phyloP scores from a whole-genome alignment of 2,797 vertebrate species.

The Cynopterus sphinx region DNA sequence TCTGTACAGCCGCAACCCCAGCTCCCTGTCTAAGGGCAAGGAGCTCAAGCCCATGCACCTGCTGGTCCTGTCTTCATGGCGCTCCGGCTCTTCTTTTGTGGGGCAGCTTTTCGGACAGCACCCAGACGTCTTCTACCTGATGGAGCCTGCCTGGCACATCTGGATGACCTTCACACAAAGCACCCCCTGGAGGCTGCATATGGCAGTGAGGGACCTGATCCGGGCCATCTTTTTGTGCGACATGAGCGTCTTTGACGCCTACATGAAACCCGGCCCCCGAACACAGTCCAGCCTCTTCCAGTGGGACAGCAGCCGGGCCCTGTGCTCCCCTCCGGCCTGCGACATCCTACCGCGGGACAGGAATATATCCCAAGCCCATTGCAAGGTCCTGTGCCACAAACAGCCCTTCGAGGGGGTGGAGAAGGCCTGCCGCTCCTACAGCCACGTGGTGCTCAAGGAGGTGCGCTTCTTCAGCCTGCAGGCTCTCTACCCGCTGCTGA shows the following conservation, averaged over 20 bases:
- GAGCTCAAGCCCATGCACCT: constrained; percentile 87
- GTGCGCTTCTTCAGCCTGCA: constrained; percentile 93
- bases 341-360: constrained; percentile 81
- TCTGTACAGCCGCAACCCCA: constrained; percentile 69
- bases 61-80: constrained; percentile 95
- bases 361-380: constrained; percentile 86
- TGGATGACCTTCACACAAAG: constrained; percentile 88
- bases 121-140: constrained; percentile 95
- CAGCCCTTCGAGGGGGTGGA: constrained; percentile 85
- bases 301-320: constrained; percentile 93
- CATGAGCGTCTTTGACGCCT: constrained; percentile 93
- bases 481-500: constrained; percentile 91
- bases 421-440: constrained; percentile 90
- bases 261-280: constrained; percentile 85
- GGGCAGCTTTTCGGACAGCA: constrained; percentile 97
- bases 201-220: constrained; percentile 92
- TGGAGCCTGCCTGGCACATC: constrained; percentile 96
- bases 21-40: not conserved
- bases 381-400: constrained; percentile 83
- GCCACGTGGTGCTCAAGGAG: constrained; percentile 93
- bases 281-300: constrained; percentile 91
- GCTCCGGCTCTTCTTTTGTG: constrained; percentile 96
- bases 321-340: constrained; percentile 94
- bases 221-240: constrained; percentile 93
- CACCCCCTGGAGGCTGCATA: constrained; percentile 84